Evolutionary conservation across 2,888 invertebrate species (phyloP).

Genomic region (Drosophila buzzatii): DNA sequence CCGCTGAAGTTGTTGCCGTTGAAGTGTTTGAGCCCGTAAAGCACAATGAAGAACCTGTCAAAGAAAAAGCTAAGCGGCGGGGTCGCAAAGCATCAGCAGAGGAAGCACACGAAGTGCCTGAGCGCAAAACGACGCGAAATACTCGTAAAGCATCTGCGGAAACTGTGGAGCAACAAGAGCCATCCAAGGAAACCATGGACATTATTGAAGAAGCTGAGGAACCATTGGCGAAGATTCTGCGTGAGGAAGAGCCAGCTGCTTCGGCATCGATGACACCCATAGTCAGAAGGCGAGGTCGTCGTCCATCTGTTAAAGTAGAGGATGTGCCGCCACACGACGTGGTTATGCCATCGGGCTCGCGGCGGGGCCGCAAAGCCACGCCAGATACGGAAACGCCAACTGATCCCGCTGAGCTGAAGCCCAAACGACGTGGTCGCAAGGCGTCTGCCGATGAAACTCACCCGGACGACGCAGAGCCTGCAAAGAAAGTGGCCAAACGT

Average conservation of each 20-base stretch:
- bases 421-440: slow-evolving; percentile 36
- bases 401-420: slow-evolving; percentile 19
- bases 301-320: slow-evolving; percentile 11
- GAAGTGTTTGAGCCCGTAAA: slow-evolving; percentile 1
- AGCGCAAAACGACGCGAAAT: slow-evolving; percentile 26
- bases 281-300: slow-evolving; percentile 41
- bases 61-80: slow-evolving; percentile 30
- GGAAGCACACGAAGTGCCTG: not conserved
- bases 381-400: slow-evolving; percentile 7
- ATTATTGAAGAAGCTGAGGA: slow-evolving; percentile 28
- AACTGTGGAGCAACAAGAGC: slow-evolving; percentile 2
- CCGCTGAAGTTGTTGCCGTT: slow-evolving; percentile 22
- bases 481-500: slow-evolving; percentile 19
- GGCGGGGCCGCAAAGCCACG: slow-evolving; percentile 41
- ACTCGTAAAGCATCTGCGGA: slow-evolving; percentile 52
- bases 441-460: slow-evolving; percentile 23
- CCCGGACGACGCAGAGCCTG: not conserved
- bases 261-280: not conserved
- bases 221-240: slow-evolving; percentile 15
- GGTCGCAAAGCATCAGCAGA: slow-evolving; percentile 41
- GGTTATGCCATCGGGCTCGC: slow-evolving; percentile 4
- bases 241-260: not conserved
- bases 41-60: not conserved
- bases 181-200: slow-evolving; percentile 4
- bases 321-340: not conserved